These are phyloP conservation scores for Philereme transversata DNA, from an alignment of 2,888 invertebrate genomes.

Conservation along the genomic window DNA sequence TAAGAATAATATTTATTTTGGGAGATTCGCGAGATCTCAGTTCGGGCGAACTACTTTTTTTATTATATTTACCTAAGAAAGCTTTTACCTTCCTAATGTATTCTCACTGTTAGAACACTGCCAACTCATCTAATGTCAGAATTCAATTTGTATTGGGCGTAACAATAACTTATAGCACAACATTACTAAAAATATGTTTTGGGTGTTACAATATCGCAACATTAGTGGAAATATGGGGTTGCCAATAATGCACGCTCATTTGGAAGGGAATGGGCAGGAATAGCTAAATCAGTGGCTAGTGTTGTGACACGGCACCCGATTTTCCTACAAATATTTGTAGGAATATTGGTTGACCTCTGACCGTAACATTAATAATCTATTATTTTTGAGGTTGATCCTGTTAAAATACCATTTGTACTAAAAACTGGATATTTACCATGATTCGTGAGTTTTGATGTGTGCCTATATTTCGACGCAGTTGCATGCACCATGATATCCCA, in stretches of 20 bases:
- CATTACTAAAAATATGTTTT: constrained; percentile 42
- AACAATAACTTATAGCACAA: constrained; percentile 40
- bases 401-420: too few relatives aligned
- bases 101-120: not conserved
- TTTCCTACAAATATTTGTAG: not conserved
- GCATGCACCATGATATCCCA: too few relatives aligned
- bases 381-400: too few relatives aligned
- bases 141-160: constrained; percentile 36
- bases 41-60: too few relatives aligned
- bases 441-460: too few relatives aligned
- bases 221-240: constrained; percentile 26
- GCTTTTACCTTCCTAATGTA: constrained; percentile 7
- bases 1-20: too few relatives aligned
- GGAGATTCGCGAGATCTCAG: too few relatives aligned
- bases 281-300: constrained; percentile 21
- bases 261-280: constrained; percentile 19
- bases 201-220: constrained; percentile 22
- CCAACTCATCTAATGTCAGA: constrained; percentile 29
- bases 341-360: too few relatives aligned
- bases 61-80: not conserved
- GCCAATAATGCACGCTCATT: constrained; percentile 49
- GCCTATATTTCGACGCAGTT: too few relatives aligned
- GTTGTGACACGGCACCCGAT: constrained; percentile 6
- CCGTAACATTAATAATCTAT: too few relatives aligned
- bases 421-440: too few relatives aligned